Evolutionary conservation across 2,888 invertebrate species (phyloP), one percentile per base, ranked within the genome.

Genomic region (Hemaris fuciformis): DNA sequence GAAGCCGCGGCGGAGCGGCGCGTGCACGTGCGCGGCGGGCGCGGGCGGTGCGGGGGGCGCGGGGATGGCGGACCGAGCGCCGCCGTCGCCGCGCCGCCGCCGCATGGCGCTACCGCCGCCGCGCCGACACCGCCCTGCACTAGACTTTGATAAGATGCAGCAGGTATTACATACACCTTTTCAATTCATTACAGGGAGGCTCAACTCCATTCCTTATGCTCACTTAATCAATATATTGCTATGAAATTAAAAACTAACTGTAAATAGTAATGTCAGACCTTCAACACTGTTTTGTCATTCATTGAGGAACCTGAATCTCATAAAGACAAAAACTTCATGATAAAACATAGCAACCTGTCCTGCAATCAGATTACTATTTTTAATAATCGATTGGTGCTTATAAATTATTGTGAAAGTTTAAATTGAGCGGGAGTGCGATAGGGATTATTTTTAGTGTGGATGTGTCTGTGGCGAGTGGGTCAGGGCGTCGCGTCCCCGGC

Each of bases 141-240:
- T 98, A 81, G 98, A 98, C 93, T 98, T 98, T 87, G 98, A 98
- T 89, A 98, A 98, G 94, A 98, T 98, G 98, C 98, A 98, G 93
- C 97, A 97, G 96, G 97, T 97, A 93, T 58, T 38, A 38, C 4
- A n/a, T 4, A n/a, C 38, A 38, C n/a, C n/a, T n/a, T n/a, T 0
- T 38, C 4, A n/a, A n/a, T n/a, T 5, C 2, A 10, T 34, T 34
- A 10, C 1, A 4, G 6, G 25, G 25, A 25, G 1, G 5, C 25
- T 25, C 25, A 25, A 2, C 27, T 8, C 7, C 27, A 6, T 4
- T 25, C 1, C 25, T 3, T 5, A 25, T 25, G 22, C 22, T 3
- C 2, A 22, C 22, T 3, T 22, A 2, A 22, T 22, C 22, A n/a
- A n/a, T n/a, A n/a, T n/a, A n/a, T n/a, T n/a, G n/a, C n/a, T n/a